A percentile compares a stretch with the other conserved stretches of the same genome.
These are phyloP conservation scores for Epirrita christyi DNA, from an alignment of 2,888 invertebrate genomes.

Conservation along the genomic window DNA sequence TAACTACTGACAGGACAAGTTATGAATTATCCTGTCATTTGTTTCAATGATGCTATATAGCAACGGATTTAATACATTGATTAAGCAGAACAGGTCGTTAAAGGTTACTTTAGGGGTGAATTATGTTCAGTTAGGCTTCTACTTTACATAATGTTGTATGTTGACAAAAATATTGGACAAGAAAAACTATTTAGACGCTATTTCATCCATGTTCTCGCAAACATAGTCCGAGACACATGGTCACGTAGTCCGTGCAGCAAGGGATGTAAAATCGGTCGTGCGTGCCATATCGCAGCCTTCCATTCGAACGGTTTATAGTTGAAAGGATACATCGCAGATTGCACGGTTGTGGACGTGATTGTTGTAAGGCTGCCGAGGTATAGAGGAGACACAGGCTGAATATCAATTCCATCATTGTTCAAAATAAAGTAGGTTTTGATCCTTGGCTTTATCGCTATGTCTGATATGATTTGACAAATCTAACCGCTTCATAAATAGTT, in stretches of 20 bases:
- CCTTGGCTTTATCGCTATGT: neutral
- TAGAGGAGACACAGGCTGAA: constrained; percentile 11
- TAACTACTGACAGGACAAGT: too few species aligned
- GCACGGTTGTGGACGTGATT: constrained; percentile 21
- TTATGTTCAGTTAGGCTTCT: neutral
- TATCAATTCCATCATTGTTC: constrained; percentile 5
- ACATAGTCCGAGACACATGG: constrained; percentile 49
- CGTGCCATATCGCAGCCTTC: constrained; percentile 47
- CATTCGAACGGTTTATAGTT: constrained; percentile 20
- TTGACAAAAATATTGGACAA: too few species aligned
- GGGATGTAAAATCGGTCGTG: constrained; percentile 54
- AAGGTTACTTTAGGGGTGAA: neutral
- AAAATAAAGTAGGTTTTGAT: neutral
- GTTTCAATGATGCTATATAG: too few species aligned
- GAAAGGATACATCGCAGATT: constrained; percentile 27
- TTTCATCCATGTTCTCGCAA: constrained; percentile 19
- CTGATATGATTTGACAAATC: neutral
- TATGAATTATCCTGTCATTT: too few species aligned
- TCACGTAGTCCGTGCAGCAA: constrained; percentile 50
- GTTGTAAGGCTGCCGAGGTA: constrained; percentile 20
- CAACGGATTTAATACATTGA: too few species aligned
- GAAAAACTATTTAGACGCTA: neutral
- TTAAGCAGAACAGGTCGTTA: too few species aligned
- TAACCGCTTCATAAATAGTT: neutral
- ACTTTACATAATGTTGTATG: neutral